Evolutionary conservation across 2,888 invertebrate species (phyloP).

Genomic region (Gymnosoma rotundatum): DNA sequence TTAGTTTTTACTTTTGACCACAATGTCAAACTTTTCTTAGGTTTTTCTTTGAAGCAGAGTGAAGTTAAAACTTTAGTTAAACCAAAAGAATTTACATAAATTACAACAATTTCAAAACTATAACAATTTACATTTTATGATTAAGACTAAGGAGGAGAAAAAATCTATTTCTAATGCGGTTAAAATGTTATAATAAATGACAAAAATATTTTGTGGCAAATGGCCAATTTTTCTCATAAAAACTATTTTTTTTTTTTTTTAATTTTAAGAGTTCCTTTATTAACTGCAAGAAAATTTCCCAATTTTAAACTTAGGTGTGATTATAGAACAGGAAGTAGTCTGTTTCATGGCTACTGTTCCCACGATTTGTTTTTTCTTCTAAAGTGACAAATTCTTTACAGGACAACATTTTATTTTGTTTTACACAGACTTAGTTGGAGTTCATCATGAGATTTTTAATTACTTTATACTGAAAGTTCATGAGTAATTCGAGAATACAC

Average conservation of each 20-base stretch:
- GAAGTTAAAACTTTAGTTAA: constrained; percentile 16
- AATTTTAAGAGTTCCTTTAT: too few species aligned
- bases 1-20: constrained; percentile 53
- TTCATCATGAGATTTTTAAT: too few species aligned
- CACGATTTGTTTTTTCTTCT: too few species aligned
- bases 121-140: constrained; percentile 62
- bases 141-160: constrained; percentile 31
- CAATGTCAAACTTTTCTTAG: constrained; percentile 57
- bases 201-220: background rate
- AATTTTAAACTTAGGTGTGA: too few species aligned
- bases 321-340: too few species aligned
- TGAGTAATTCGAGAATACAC: too few species aligned
- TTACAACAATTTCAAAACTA: constrained; percentile 37
- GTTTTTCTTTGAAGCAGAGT: constrained; percentile 2
- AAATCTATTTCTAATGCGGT: constrained; percentile 34
- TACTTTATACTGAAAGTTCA: too few species aligned
- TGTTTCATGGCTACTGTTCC: too few species aligned
- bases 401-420: too few species aligned
- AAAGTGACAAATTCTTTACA: too few species aligned
- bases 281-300: too few species aligned
- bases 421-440: too few species aligned
- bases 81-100: constrained; percentile 51
- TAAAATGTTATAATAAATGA: background rate
- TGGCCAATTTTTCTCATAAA: background rate
- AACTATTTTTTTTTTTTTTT: background rate